A percentile compares a stretch with the other conserved stretches of the same genome.
These are phyloP conservation scores for Craniophora ligustri DNA, from an alignment of 2,888 invertebrate genomes.

Conservation along the genomic window DNA sequence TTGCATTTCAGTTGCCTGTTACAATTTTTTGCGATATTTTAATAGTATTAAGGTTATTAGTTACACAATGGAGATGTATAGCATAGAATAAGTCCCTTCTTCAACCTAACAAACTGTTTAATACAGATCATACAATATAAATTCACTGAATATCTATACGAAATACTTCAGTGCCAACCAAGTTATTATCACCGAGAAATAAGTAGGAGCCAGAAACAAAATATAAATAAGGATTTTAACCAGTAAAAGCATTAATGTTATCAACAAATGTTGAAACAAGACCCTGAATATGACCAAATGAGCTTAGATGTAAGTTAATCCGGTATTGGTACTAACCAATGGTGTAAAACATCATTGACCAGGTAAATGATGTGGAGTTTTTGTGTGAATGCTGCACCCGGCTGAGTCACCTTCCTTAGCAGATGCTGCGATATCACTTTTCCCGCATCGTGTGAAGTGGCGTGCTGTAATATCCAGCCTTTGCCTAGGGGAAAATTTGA, in stretches of 20 bases:
- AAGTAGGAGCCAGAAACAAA: constrained; percentile 33
- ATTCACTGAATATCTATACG: constrained; percentile 3
- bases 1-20: too few relatives aligned
- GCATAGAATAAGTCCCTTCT: too few relatives aligned
- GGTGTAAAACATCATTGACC: constrained; percentile 99
- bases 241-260: constrained; percentile 28
- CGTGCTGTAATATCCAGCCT: constrained; percentile 98
- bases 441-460: constrained; percentile 93
- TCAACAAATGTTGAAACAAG: constrained; percentile 34
- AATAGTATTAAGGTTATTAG: too few relatives aligned
- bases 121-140: constrained; percentile 4
- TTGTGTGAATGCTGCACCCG: constrained; percentile 94
- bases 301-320: constrained; percentile 17
- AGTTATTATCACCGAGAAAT: constrained; percentile 25
- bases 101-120: too few relatives aligned
- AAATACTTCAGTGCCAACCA: constrained; percentile 15
- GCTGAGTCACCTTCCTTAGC: constrained; percentile 93
- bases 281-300: constrained; percentile 37
- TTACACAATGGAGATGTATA: too few relatives aligned
- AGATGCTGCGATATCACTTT: constrained; percentile 97
- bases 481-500: constrained; percentile 89
- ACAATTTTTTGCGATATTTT: too few relatives aligned
- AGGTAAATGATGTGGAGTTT: constrained; percentile 99
- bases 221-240: constrained; percentile 7
- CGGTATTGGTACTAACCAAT: constrained; percentile 92